Percentiles rank a stretch among this genome's conserved stretches.
These are phyloP conservation scores for Muscina levida DNA, from an alignment of 2,888 invertebrate species.

Conservation along the genomic window DNA sequence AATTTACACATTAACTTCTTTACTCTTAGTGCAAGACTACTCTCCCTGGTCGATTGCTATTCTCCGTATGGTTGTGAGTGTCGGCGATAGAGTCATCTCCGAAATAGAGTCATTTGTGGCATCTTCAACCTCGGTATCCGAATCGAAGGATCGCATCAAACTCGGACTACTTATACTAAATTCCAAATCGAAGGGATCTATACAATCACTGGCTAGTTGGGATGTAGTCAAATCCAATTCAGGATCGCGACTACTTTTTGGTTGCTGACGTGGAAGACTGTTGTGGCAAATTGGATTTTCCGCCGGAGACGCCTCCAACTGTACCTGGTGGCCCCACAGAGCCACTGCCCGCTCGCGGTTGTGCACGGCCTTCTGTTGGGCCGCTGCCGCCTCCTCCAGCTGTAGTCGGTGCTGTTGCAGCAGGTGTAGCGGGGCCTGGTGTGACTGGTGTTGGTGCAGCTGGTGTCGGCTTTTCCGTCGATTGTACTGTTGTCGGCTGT, in stretches of 20 bases:
- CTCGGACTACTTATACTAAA: constrained; percentile 79
- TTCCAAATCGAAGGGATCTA: constrained; percentile 75
- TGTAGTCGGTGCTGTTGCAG: constrained; percentile 63
- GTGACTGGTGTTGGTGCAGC: constrained; percentile 49
- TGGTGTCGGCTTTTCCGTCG: constrained; percentile 52
- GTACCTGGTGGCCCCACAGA: constrained; percentile 77
- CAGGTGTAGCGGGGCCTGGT: constrained; percentile 64
- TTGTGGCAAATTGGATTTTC: constrained; percentile 78
- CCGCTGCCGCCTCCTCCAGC: constrained; percentile 64
- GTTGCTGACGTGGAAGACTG: constrained; percentile 79
- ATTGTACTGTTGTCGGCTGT: constrained; percentile 34
- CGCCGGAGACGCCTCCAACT: constrained; percentile 71
- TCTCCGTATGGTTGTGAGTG: constrained; percentile 75
- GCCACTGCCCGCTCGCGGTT: constrained; percentile 79
- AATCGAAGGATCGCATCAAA: constrained; percentile 77
- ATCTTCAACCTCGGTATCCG: constrained; percentile 63
- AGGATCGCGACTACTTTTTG: constrained; percentile 75
- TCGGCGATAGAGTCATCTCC: constrained; percentile 74
- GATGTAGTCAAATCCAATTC: constrained; percentile 48
- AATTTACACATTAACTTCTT: constrained; percentile 38
- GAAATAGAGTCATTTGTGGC: constrained; percentile 65
- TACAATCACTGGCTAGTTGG: constrained; percentile 44
- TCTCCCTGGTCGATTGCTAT: constrained; percentile 52
- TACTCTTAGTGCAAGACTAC: neutral
- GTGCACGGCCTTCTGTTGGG: constrained; percentile 75